phyloP scores from a whole-genome alignment of 2,113 vertebrate species.

The Rhodinocichla rosea region DNA sequence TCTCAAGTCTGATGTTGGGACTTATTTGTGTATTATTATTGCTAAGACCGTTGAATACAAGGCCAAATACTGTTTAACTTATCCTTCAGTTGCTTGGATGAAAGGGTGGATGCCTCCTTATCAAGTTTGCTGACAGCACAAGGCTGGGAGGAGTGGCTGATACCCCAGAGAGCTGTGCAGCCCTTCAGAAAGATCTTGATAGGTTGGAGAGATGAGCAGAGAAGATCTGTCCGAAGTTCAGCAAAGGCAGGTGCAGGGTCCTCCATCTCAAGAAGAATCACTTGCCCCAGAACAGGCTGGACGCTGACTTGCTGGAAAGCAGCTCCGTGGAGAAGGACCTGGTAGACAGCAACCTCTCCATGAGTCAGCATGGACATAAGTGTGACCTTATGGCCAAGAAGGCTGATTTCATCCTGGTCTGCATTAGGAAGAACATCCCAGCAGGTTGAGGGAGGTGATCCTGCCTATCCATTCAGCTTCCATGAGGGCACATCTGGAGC shows the following conservation, averaged over 20 bases:
- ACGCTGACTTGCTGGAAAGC: accelerated
- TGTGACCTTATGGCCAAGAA: background rate
- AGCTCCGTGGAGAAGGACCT: background rate
- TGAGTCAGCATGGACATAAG: background rate
- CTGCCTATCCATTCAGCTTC: background rate
- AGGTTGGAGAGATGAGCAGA: background rate
- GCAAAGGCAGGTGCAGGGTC: background rate
- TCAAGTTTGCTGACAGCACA: background rate
- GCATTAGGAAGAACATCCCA: too few relatives aligned
- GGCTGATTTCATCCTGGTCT: accelerated
- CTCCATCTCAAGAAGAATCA: background rate
- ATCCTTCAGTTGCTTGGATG: background rate
- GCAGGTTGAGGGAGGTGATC: accelerated
- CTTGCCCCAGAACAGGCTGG: background rate
- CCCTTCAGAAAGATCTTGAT: background rate
- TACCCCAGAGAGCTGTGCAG: too few relatives aligned
- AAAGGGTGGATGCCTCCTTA: background rate
- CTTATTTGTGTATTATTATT: background rate
- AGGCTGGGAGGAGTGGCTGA: background rate
- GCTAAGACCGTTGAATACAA: background rate
- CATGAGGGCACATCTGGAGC: background rate
- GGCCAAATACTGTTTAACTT: background rate
- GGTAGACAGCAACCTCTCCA: background rate
- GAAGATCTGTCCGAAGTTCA: background rate
- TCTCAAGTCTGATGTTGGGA: background rate